A percentile compares a stretch with the other conserved stretches of the same genome.
Evolutionary conservation across 2,113 vertebrate species (phyloP).

Genomic region (Odocoileus virginianus): DNA sequence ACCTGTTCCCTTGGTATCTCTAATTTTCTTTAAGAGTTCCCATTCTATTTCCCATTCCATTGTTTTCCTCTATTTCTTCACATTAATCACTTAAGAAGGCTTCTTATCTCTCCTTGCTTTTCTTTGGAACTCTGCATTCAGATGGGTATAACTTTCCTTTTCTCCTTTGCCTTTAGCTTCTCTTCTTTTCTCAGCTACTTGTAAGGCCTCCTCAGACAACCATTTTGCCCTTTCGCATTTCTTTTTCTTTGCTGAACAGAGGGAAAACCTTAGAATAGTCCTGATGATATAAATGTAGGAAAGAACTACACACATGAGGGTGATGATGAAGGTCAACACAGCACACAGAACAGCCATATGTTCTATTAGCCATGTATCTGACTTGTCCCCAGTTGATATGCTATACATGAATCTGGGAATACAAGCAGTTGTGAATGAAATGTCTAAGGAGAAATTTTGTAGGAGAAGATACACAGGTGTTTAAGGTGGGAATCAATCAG

Average conservation of each 20-base stretch:
- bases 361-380: neutral
- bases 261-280: neutral
- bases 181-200: neutral
- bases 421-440: slow-evolving; percentile 44
- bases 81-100: neutral
- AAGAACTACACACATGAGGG: neutral
- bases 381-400: neutral
- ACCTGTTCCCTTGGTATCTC: neutral
- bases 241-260: neutral
- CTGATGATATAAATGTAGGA: neutral
- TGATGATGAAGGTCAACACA: neutral
- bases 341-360: neutral
- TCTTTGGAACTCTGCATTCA: neutral
- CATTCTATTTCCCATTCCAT: neutral
- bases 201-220: neutral
- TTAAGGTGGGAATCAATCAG: neutral
- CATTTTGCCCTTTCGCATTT: neutral
- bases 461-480: slow-evolving; percentile 36
- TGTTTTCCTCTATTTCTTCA: neutral
- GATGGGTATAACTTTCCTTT: neutral
- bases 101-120: neutral
- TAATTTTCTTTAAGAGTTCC: neutral
- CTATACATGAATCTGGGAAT: slow-evolving; percentile 31
- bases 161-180: neutral
- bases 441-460: slow-evolving; percentile 54